Evolutionary conservation across 2,113 vertebrate species (phyloP).

Genomic region (Leptocoma aspasia): DNA sequence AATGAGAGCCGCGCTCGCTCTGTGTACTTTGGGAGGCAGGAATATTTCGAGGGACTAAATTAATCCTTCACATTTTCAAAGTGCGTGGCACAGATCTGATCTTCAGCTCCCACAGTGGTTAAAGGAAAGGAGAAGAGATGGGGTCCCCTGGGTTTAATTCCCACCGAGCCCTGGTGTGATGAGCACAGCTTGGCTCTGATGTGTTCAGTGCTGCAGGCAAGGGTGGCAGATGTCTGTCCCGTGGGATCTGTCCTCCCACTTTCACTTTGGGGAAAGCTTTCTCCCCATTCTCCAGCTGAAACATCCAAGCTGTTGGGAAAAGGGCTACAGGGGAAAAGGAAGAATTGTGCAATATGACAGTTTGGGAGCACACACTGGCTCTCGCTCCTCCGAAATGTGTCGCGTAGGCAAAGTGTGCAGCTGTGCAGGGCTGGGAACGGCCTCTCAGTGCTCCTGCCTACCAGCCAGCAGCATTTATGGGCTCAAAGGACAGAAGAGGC

Average conservation of each 20-base stretch:
- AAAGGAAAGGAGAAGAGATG: background rate
- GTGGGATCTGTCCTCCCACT: background rate
- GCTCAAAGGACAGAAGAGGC: background rate
- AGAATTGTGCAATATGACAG: background rate
- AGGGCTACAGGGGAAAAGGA: background rate
- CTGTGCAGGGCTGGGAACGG: background rate
- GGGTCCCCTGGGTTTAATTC: background rate
- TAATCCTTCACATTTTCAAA: constrained; percentile 13
- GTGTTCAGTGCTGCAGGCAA: rapidly evolving
- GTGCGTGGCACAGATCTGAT: background rate
- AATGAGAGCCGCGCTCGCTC: background rate
- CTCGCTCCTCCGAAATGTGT: background rate
- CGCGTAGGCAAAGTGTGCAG: background rate
- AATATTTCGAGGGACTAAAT: background rate
- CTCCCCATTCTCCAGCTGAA: background rate
- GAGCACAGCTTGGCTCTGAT: background rate
- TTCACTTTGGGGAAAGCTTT: background rate
- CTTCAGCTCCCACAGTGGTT: background rate
- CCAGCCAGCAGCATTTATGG: background rate
- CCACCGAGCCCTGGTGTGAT: rapidly evolving
- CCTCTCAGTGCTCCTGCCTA: background rate
- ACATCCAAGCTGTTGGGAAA: background rate
- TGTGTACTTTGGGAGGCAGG: background rate
- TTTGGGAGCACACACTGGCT: background rate
- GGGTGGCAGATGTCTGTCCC: background rate